Percentiles rank a stretch among this genome's conserved stretches.
These are phyloP conservation scores for Ictalurus punctatus DNA, from an alignment of 2,113 vertebrate genomes.

Conservation along the genomic window DNA sequence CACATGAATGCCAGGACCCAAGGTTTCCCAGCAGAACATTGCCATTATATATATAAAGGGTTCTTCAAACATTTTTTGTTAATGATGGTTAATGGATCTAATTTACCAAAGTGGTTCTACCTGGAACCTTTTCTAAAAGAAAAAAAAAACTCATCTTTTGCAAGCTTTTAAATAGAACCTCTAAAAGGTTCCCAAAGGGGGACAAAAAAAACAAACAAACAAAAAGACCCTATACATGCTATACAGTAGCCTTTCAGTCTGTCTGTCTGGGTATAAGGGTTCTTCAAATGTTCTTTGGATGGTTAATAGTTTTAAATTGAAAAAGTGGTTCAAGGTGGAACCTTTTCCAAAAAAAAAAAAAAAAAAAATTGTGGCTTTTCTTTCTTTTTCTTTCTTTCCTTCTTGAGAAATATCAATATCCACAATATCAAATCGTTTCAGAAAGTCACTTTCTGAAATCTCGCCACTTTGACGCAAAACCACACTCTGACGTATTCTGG, in stretches of 20 bases:
- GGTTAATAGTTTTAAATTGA: neutral
- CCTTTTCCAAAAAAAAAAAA: neutral
- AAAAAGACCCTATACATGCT: too few species aligned
- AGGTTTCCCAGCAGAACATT: too few species aligned
- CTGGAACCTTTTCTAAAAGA: neutral
- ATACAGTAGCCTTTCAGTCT: neutral
- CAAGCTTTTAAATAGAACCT: too few species aligned
- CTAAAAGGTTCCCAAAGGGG: too few species aligned
- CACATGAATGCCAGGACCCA: too few species aligned
- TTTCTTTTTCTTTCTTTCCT: neutral
- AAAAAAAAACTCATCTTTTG: neutral
- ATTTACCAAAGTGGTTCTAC: too few species aligned
- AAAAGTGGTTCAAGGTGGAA: neutral
- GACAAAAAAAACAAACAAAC: too few species aligned
- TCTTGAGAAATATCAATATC: neutral
- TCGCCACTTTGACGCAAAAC: slow-evolving; percentile 9
- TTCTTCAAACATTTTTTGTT: neutral
- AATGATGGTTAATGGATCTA: too few species aligned
- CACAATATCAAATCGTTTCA: neutral
- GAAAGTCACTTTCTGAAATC: neutral
- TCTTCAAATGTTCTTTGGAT: neutral
- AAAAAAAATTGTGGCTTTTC: too few species aligned
- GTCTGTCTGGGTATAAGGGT: neutral
- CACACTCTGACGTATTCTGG: neutral
- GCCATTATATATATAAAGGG: too few species aligned